phyloP scores from a whole-genome alignment of 2,888 invertebrate genomes.

The Parnassius apollo region DNA sequence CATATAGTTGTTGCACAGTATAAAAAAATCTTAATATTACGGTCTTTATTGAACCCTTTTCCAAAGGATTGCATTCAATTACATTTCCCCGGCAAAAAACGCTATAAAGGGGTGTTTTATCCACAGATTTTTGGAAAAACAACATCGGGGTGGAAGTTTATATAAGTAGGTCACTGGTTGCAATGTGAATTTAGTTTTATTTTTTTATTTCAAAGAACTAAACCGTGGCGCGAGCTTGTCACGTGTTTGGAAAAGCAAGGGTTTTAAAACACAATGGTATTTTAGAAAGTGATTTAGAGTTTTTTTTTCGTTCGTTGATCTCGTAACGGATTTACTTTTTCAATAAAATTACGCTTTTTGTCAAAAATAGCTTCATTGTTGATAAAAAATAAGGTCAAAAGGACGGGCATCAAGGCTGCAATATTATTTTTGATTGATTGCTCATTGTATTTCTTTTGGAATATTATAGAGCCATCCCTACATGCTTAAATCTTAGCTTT shows the following conservation, averaged over 20 bases:
- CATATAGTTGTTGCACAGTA: constrained; percentile 48
- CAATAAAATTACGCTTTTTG: constrained; percentile 47
- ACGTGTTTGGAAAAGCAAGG: constrained; percentile 63
- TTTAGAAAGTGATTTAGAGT: constrained; percentile 75
- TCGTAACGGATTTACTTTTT: constrained; percentile 60
- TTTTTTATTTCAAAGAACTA: constrained; percentile 48
- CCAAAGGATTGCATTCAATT: constrained; percentile 80
- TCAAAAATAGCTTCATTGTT: constrained; percentile 39
- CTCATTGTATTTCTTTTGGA: constrained; percentile 38
- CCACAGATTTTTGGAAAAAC: constrained; percentile 67
- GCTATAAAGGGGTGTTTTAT: constrained; percentile 64
- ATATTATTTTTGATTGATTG: constrained; percentile 59
- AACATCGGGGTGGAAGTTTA: constrained; percentile 53
- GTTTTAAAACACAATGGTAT: constrained; percentile 72
- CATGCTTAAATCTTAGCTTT: neutral
- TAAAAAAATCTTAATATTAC: constrained; percentile 60
- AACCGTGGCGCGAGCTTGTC: constrained; percentile 71
- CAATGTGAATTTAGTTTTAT: constrained; percentile 60
- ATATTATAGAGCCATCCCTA: neutral
- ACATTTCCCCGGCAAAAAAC: constrained; percentile 47
- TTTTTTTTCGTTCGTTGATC: constrained; percentile 46
- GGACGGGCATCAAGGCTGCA: constrained; percentile 52
- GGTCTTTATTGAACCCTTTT: constrained; percentile 76
- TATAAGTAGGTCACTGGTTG: constrained; percentile 71
- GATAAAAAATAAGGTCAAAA: constrained; percentile 47